phyloP scores from a whole-genome alignment of 92 coral and sea anemone genomes.

The Actinernus sp. region DNA sequence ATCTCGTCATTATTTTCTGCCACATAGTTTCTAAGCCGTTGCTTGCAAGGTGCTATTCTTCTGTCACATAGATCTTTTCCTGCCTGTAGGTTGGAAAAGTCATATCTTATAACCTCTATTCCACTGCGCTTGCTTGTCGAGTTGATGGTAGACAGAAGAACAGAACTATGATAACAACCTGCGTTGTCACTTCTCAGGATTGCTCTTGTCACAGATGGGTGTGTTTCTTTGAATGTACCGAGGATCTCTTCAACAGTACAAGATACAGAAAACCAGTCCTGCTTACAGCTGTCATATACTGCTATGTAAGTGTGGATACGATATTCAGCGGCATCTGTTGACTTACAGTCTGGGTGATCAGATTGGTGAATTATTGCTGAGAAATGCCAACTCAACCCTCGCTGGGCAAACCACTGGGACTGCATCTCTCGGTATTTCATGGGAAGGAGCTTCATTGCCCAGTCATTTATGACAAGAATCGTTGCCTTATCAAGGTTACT shows the following conservation, averaged over 20 bases:
- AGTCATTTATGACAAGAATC: slow-evolving; percentile 53
- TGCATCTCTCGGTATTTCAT: slow-evolving; percentile 54
- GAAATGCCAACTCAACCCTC: slow-evolving; percentile 56
- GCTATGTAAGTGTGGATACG: slow-evolving; percentile 40
- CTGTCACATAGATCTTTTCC: slow-evolving; percentile 55
- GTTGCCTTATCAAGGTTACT: slow-evolving; percentile 5
- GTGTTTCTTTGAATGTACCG: slow-evolving; percentile 17
- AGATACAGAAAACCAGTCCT: slow-evolving; percentile 62
- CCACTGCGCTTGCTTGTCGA: slow-evolving; percentile 23
- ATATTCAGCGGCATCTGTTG: background rate
- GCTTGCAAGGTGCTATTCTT: slow-evolving; percentile 47
- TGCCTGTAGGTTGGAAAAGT: slow-evolving; percentile 51
- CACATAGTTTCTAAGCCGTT: slow-evolving; percentile 32
- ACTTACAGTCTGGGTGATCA: slow-evolving; percentile 35
- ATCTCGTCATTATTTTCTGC: slow-evolving; percentile 37
- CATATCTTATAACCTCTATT: slow-evolving; percentile 38
- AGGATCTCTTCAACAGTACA: slow-evolving; percentile 43
- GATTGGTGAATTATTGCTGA: slow-evolving; percentile 48
- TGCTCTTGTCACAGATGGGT: slow-evolving; percentile 32
- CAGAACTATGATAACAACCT: slow-evolving; percentile 45
- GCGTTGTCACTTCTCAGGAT: slow-evolving; percentile 41
- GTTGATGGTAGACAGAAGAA: slow-evolving; percentile 54
- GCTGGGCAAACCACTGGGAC: slow-evolving; percentile 53
- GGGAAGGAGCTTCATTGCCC: slow-evolving; percentile 62
- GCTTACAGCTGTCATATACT: slow-evolving; percentile 20